Evolutionary conservation across 2,113 vertebrate genomes (phyloP).

Genomic region (Cepphus grylle): DNA sequence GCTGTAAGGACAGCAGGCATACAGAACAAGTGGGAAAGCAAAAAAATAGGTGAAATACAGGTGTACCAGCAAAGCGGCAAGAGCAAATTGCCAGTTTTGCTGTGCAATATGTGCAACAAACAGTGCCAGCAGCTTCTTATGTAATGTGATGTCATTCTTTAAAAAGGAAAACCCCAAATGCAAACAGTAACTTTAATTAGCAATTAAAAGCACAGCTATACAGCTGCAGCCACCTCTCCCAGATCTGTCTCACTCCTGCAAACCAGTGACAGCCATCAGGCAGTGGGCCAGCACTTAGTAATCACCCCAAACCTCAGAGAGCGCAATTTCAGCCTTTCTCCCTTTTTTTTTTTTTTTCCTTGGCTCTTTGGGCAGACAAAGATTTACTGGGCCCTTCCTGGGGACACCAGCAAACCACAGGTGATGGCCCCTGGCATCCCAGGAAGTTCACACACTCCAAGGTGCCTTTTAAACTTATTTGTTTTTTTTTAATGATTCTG

Average conservation of each 20-base stretch:
- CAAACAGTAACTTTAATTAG: constrained; percentile 16
- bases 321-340: background rate
- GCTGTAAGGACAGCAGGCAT: background rate
- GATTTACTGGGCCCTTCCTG: background rate
- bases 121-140: background rate
- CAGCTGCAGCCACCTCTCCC: background rate
- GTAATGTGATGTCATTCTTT: background rate
- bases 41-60: constrained; percentile 14
- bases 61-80: background rate
- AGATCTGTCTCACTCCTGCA: background rate
- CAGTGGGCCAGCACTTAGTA: background rate
- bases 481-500: background rate
- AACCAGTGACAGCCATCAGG: background rate
- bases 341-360: background rate
- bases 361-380: background rate
- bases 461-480: background rate
- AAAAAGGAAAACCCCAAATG: constrained; percentile 18
- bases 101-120: background rate
- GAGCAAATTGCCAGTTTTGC: background rate
- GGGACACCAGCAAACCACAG: background rate
- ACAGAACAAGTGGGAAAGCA: constrained; percentile 3
- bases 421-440: background rate
- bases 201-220: background rate
- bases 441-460: background rate
- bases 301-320: background rate